Evolutionary conservation across 1,140 invertebrate genomes (phyloP), one percentile per base, ranked within the genome.

Genomic region (Panagrolaimus sp.): DNA sequence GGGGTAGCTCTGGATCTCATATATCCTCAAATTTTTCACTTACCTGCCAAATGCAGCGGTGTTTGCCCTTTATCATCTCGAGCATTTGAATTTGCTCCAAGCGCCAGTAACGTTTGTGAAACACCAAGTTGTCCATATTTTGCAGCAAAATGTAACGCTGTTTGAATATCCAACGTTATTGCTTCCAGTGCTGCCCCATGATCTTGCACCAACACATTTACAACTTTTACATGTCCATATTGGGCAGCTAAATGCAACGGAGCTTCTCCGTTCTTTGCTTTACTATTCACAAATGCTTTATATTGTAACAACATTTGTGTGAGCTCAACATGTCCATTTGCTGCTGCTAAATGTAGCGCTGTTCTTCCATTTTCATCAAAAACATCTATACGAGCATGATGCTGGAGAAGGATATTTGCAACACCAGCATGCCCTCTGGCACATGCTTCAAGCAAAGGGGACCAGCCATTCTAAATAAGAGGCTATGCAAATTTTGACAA

Each of bases 21-120:
- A n/a, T n/a, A n/a, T n/a, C n/a, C n/a, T n/a, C n/a, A n/a, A n/a
- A n/a, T n/a, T n/a, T n/a, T n/a, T n/a, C n/a, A n/a, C 87, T 97
- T 92, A 23, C 94, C 94, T 0, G 95, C 95, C 42, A 95, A 79
- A 73, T 88, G 87, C 5, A 88, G 78, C 1, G 87, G 87, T 0
- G 87, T 88, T 74, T 87, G 87, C 1, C 86, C 86, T 71, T 86
- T 84, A 84, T 82, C 75, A 47, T 84, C 76, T 89, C 92, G 92
- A 25, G 95, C 93, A 80, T 97, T 94, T 61, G 95, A 92, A 84
- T 94, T 95, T 14, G 95, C 93, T 23, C 93, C 92, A 69, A 98
- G 87, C 81, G 96, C 92, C 45, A 98, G 85, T n/a, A 99, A 85
- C 5, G 94, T 87, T 75, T 90, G 90, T 82, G 93, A 96, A 0